These are phyloP conservation scores for Danio kyathit DNA, from an alignment of 2,797 vertebrate species.

Conservation along the genomic window DNA sequence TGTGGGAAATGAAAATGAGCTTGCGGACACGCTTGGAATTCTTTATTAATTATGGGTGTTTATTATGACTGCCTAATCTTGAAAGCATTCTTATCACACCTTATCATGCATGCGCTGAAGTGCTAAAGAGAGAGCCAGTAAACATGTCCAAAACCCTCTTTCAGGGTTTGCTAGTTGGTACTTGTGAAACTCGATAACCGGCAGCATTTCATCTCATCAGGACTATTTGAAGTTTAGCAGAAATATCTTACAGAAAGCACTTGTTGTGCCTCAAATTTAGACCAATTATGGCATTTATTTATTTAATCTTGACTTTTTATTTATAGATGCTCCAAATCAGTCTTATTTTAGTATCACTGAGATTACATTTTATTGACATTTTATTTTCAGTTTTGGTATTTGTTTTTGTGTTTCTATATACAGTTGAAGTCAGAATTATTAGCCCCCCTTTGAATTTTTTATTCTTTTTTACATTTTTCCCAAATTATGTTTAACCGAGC, in stretches of 20 bases:
- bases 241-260: neutral
- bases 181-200: constrained; percentile 11
- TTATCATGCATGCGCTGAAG: constrained; percentile 35
- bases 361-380: too few species aligned
- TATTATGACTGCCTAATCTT: constrained; percentile 30
- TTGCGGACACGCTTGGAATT: constrained; percentile 3
- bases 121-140: constrained; percentile 21
- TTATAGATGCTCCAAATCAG: too few species aligned
- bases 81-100: constrained; percentile 39
- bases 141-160: constrained; percentile 11
- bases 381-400: too few species aligned
- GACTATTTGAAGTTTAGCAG: neutral
- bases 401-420: too few species aligned
- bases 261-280: neutral
- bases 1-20: constrained; percentile 19
- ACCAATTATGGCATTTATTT: constrained; percentile 3
- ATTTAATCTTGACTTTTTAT: too few species aligned
- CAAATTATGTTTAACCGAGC: too few species aligned
- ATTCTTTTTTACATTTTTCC: too few species aligned
- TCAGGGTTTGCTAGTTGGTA: neutral
- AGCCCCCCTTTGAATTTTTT: too few species aligned
- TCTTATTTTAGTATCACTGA: too few species aligned
- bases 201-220: neutral
- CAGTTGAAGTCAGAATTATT: too few species aligned
- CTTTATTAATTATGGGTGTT: constrained; percentile 39